Base-by-base conservation (phyloP, 30 jellyfish, hydroid and myxozoan genomes). In the Kudoa iwatai region DNA sequence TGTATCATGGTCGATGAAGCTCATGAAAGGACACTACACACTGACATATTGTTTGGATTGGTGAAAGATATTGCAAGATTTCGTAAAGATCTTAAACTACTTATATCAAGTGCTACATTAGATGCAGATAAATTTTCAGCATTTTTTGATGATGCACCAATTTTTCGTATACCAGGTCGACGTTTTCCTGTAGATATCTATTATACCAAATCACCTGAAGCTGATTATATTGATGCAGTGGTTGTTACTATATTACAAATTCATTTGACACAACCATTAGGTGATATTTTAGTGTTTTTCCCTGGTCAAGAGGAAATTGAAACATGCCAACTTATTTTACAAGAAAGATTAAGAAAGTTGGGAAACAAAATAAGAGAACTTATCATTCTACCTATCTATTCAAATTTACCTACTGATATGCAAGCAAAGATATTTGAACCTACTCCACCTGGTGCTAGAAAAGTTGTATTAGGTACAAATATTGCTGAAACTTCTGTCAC, bases 391-490 rank as follows among this genome's bases (percentile, higher is more conserved):
- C 88, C 98, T 1, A 79, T 79, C 30, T 79, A 79, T 52, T 87
- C 98, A 17, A 79, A 64, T 42, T 55, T 79, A 24, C 98, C 98
- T 2, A 62, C 98, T 13, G 98, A 79, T 52, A 47, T 79, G 49
- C 98, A 79, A 34, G 98, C 98, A 14, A 79, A 79, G 51, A 79
- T 79, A 11, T 79, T 79, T 50, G 98, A 79, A 40, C 98, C 98
- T 12, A 64, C 98, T 0, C 98, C 98, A 7, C 88, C 88, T 9
- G 98, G 98, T 33, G 98, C 98, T 17, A 51, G 98, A 33, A 74
- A 62, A 40, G 52, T 74, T 11, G 60, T 74, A 22, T 54, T 74
- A 4, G 79, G 87, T 7, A 74, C 93, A n/a, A 74, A 74, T 34
- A 74, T 74, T 33, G 93, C 93, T 17, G 93, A 74, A 52, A 74